Conservation (phyloP, 2,797 vertebrate species). For the Manis javanica region DNA sequence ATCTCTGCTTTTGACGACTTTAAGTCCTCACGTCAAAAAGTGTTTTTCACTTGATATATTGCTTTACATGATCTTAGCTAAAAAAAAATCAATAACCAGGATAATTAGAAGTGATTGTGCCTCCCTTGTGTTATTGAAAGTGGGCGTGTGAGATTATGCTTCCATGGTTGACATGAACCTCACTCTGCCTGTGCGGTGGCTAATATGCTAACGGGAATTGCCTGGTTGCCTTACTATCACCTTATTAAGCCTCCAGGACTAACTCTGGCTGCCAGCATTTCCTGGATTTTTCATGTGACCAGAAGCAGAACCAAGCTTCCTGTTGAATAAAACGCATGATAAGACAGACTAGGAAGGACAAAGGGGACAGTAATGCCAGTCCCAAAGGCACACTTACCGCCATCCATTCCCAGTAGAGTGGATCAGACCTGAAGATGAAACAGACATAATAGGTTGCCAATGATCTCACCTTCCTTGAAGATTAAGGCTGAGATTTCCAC, state of each 20-base stretch:
- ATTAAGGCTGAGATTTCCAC: constrained; percentile 43
- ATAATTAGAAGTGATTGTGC: not conserved
- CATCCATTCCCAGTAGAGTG: constrained; percentile 5
- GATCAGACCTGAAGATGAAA: not conserved
- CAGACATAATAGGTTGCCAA: not conserved
- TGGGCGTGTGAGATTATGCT: not conserved
- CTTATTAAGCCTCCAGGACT: constrained; percentile 32
- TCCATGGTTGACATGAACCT: not conserved
- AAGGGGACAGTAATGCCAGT: not conserved
- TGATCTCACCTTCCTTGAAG: constrained; percentile 63
- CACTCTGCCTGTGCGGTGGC: not conserved
- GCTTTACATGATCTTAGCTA: constrained; percentile 15
- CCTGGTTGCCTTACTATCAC: constrained; percentile 32
- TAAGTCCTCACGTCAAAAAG: not conserved
- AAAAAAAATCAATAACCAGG: constrained; percentile 22
- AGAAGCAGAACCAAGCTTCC: constrained; percentile 45
- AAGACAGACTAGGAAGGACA: not conserved
- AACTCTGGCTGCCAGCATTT: constrained; percentile 46
- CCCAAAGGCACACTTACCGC: not conserved
- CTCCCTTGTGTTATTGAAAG: constrained; percentile 23
- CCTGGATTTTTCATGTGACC: constrained; percentile 60
- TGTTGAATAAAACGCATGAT: constrained; percentile 57
- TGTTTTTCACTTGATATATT: not conserved
- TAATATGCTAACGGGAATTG: not conserved
- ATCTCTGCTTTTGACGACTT: constrained; percentile 4